Evolutionary conservation across 2,797 vertebrate species (phyloP), one percentile per base, ranked within the genome.

Genomic region (Lepilemur septentrionalis): DNA sequence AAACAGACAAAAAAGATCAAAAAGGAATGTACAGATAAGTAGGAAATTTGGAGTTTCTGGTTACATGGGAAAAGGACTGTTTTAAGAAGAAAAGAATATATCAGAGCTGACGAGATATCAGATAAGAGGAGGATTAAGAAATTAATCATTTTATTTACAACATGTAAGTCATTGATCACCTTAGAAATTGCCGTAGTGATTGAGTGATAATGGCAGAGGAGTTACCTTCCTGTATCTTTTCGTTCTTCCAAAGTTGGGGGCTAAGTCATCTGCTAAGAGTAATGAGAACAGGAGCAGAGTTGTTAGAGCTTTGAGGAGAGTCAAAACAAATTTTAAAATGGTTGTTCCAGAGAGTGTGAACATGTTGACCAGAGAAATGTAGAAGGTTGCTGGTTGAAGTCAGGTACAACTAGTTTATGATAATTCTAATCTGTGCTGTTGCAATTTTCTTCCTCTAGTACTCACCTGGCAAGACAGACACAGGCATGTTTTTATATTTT

Each of bases 11-110:
- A 92, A 17, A 50, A 46, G 2, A 52, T n/a, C 22, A 73, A 72
- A 38, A 67, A 65, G 2, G 43, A 82, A 35, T 72, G 38, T 46
- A 23, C 25, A 83, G 32, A 48, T 67, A 95, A 43, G 43, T 35
- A 80, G 52, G 30, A 65, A 75, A 75, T 81, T 76, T 59, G 10
- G 52, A 67, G n/a, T 46, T 89, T 69, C 48, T 90, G 59, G 67
- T 91, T 89, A 18, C 30, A 70, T 88, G 43, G 59, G 41, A 23
- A 90, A 72, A 83, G 25, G 23, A 32, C 41, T 46, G 32, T 81
- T 91, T 76, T 78, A 81, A 67, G 73, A 94, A 93, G 30, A 28
- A 90, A 89, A 48, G 41, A 93, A 30, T 91, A 5, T 86, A 46
- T 75, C 15, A 73, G 15, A 92, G 18, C 30, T 75, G 52, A 38